Base-by-base conservation (phyloP, 2,113 vertebrate genomes). In the Regulus satrapa region DNA sequence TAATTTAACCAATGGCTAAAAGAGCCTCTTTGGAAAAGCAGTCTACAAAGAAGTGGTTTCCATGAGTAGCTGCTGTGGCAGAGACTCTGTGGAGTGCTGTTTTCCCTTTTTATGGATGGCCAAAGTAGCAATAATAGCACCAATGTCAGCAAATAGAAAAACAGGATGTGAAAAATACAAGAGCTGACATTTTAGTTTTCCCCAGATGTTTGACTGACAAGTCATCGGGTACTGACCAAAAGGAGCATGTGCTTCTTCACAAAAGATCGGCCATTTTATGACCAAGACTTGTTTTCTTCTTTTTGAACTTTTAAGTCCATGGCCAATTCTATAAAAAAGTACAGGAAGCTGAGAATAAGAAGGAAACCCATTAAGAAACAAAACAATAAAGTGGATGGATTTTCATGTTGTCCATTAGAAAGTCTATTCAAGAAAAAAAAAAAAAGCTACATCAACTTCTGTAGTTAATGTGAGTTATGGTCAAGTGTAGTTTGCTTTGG, bases 81-180 rank as follows among this genome's bases (percentile, higher is more conserved):
- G 68, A 58, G 80, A 62, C 16, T 36, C 61, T 73, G 73, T 51
- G 67, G n/a, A 58, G 54, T 81, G 38, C 34, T 89, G n/a, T 31
- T 62, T 89, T 89, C 75, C 74, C 32, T 9, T 1, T 67, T 82
- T 92, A 80, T 55, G 34, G 34, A 88, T 85, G 66, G 77, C 87
- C 48, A 95, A 62, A 96, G 88, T 74, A 66, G 71, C 86, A 95
- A 83, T 56, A 94, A 69, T 81, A 95, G 79, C 78, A 95, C 28
- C 40, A 8, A 96, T 62, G 45, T 66, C 51, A 79, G 46, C 56
- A 86, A 86, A 86, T 32, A 17, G 31, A 89, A 94, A 93, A 91
- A 66, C 45, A 96, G 71, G 76, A 91, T 94, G 54, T 97, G 79
- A 96, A 94, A 89, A 88, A 90, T 49, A 89, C 14, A 55, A 88